A percentile compares a stretch with the other conserved stretches of the same genome.
Conservation (phyloP, 2,113 vertebrate species). For the Aplodontia rufa region DNA sequence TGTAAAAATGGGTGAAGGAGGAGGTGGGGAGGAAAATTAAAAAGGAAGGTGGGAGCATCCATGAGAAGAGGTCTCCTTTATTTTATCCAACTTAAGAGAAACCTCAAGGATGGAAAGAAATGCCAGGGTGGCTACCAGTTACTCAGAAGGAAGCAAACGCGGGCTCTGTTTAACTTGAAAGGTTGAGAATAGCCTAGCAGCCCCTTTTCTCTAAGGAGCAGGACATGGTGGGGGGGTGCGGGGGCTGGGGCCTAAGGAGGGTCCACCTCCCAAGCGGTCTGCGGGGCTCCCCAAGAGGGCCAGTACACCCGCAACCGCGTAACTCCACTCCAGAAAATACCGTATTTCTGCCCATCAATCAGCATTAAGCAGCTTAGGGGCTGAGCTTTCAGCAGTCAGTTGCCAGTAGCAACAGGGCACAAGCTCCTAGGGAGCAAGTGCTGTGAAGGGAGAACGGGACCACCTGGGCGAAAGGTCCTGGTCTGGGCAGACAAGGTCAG, state of each 20-base stretch:
- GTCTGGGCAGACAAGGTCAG: neutral
- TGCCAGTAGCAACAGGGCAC: constrained; percentile 88
- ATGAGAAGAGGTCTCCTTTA: constrained; percentile 1
- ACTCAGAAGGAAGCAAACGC: constrained; percentile 18
- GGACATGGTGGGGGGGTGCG: too few relatives aligned
- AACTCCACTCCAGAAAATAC: constrained; percentile 56
- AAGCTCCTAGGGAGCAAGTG: constrained; percentile 43
- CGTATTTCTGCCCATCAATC: constrained; percentile 83
- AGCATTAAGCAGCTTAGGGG: constrained; percentile 80
- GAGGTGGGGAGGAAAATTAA: neutral
- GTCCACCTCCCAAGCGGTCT: neutral
- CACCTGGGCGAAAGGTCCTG: neutral
- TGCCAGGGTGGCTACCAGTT: neutral
- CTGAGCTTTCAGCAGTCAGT: constrained; percentile 79
- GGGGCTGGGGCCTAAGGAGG: neutral
- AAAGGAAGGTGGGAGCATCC: neutral
- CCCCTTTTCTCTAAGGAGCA: neutral
- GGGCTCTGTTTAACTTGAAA: constrained; percentile 15
- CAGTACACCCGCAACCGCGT: neutral
- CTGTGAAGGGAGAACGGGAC: neutral
- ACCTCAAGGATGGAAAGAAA: constrained; percentile 15
- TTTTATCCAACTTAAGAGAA: constrained; percentile 47
- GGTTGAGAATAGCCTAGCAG: constrained; percentile 33
- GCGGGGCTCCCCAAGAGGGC: neutral
- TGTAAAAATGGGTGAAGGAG: neutral